phyloP scores from a whole-genome alignment of 1,140 invertebrate genomes.

The Palaemon carinicauda region DNA sequence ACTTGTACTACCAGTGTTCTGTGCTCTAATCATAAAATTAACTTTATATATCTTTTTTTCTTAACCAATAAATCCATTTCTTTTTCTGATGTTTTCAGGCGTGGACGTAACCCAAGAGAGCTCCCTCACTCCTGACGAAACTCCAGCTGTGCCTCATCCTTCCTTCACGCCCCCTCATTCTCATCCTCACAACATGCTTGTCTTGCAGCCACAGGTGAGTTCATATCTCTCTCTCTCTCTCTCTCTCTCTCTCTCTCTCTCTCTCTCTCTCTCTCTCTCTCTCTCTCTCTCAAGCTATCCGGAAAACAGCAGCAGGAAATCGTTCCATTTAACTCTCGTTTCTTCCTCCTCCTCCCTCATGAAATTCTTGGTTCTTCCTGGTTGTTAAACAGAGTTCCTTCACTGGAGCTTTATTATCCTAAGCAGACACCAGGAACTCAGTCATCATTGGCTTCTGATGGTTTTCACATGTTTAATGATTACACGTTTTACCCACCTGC shows the following conservation, averaged over 20 bases:
- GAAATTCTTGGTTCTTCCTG: not conserved
- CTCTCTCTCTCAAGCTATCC: not conserved
- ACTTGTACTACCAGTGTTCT: too few species aligned
- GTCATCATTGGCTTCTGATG: too few species aligned
- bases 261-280: not conserved
- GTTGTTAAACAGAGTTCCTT: not conserved
- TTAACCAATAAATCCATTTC: too few species aligned
- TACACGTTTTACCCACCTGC: too few species aligned
- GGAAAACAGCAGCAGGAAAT: not conserved
- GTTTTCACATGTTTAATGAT: too few species aligned
- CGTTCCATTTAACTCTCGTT: not conserved
- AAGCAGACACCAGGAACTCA: too few species aligned
- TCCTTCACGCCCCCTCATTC: slow-evolving; percentile 64
- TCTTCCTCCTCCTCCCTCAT: not conserved
- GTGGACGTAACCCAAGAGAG: slow-evolving; percentile 59
- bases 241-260: too few species aligned
- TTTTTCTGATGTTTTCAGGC: slow-evolving; percentile 10
- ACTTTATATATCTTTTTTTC: too few species aligned
- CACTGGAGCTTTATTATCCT: too few species aligned
- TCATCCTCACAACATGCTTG: slow-evolving; percentile 73
- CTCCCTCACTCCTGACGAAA: slow-evolving; percentile 46
- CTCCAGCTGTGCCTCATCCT: slow-evolving; percentile 62
- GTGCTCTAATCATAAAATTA: too few species aligned
- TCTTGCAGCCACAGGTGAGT: slow-evolving; percentile 72
- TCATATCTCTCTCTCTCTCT: too few species aligned